Evolutionary conservation across 2,797 vertebrate species (phyloP), one percentile per base, ranked within the genome.

Genomic region (Tragopan temminckii): DNA sequence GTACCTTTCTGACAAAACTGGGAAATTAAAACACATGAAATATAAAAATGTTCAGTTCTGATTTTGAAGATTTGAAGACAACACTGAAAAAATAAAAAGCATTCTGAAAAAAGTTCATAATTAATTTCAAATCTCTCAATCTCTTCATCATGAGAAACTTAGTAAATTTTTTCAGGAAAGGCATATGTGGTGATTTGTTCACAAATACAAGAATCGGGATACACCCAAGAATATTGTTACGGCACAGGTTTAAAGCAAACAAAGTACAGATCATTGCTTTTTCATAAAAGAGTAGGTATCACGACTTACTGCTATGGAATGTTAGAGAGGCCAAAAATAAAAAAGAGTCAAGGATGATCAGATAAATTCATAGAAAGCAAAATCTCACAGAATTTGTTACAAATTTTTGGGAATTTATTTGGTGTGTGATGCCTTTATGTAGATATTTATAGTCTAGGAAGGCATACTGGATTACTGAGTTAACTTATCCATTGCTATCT

Each of bases 11-110:
- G 61, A 74, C 31, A 72, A 62, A 57, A 58, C 36, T 42, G 66
- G 84, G 67, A 81, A 88, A 88, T 33, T 69, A 80, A 90, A 62
- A 77, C 24, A 75, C 62, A 69, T 81, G 46, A 90, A 71, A 43
- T 18, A 31, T 77, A 68, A 90, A 84, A 87, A 38, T 48, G 71
- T 63, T 72, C 35, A 31, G 55, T 46, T 76, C 48, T 0, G 1
- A 46, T 67, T 72, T 75, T 38, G 63, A 38, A 66, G n/a, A 74
- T 78, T 66, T 61, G 67, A 70, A 75, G 24, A 58, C 25, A 53
- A 57, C 1, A 1, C 17, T 71, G 58, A 62, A 80, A 80, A 83
- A 90, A 68, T 53, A 18, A 48, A 48, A 35, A 35, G 17, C 20
- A 20, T 59, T 84, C 38, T 63, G 50, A 62, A 89, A 80, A 80